Base-by-base conservation (phyloP, 2,113 vertebrate genomes). In the Solenodon paradoxus region DNA sequence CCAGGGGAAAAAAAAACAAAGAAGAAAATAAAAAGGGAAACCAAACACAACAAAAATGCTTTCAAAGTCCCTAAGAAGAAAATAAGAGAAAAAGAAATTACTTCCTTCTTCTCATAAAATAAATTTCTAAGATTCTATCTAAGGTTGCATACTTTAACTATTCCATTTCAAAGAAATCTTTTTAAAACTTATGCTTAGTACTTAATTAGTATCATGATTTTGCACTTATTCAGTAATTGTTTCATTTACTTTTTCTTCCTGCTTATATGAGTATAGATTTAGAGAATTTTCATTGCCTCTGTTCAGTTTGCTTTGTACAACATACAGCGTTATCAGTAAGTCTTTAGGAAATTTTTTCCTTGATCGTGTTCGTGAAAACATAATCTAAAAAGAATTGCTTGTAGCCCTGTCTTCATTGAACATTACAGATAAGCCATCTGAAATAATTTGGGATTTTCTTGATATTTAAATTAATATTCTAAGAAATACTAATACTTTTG, bases 371-470 rank as follows among this genome's bases (percentile, higher is more conserved):
- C 47, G 51, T 91, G 88, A 63, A 75, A 87, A 82, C 15, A 83
- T 61, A 40, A 42, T 63, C 38, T 80, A 75, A 45, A 88, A 96
- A 45, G 77, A 88, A 72, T 57, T 9, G 19, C 90, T 53, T 72
- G 7, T 78, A 38, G 55, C 47, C 47, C 51, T 68, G 13, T 47
- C 53, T 90, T 90, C 75, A 17, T n/a, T 22, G 38, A 69, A 47
- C 84, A 61, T 80, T 42, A 16, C 24, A 6, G 45, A 75, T 82
- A 59, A 82, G 32, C 8, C 35, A 68, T 86, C 24, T 68, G 47
- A 87, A 95, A 51, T 86, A 77, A 47, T 61, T 74, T 69, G 15
- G 15, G 53, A 68, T 94, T 89, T 92, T 24, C 68, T 63, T 68
- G 32, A 74, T 78, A 86, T 61, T 66, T 42, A 85, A 77, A 17